Conservation (phyloP, 2,113 vertebrate species). For the Antigone vipio region DNA sequence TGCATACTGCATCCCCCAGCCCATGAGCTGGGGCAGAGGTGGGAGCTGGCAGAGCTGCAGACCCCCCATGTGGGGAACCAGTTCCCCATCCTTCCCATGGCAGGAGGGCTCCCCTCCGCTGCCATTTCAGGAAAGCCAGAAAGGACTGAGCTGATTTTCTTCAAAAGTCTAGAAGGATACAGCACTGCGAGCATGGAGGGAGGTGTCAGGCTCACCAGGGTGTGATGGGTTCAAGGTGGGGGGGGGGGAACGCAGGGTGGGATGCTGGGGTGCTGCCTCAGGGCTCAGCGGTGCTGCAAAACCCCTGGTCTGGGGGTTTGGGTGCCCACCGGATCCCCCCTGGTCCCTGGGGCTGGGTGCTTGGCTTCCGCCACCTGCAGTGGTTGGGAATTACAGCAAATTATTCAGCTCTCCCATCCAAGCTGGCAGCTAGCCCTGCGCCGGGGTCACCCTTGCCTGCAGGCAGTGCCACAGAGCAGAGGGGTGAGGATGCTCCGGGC, state of each 20-base stretch:
- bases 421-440: background rate
- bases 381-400: background rate
- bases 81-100: background rate
- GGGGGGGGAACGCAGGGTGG: too few relatives aligned
- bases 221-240: background rate
- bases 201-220: background rate
- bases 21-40: background rate
- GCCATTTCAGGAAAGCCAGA: background rate
- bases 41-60: background rate
- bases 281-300: background rate
- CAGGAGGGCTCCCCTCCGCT: background rate
- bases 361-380: background rate
- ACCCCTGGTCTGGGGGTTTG: background rate
- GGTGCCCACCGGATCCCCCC: background rate
- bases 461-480: background rate
- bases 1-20: background rate
- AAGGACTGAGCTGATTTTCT: background rate
- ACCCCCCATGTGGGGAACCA: fast-evolving
- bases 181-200: background rate
- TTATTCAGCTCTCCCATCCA: background rate
- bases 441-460: background rate
- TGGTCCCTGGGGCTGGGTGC: background rate
- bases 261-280: background rate
- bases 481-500: background rate
- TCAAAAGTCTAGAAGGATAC: background rate